Base-by-base conservation (phyloP, 2,797 vertebrate genomes). In the Borostomias antarcticus region DNA sequence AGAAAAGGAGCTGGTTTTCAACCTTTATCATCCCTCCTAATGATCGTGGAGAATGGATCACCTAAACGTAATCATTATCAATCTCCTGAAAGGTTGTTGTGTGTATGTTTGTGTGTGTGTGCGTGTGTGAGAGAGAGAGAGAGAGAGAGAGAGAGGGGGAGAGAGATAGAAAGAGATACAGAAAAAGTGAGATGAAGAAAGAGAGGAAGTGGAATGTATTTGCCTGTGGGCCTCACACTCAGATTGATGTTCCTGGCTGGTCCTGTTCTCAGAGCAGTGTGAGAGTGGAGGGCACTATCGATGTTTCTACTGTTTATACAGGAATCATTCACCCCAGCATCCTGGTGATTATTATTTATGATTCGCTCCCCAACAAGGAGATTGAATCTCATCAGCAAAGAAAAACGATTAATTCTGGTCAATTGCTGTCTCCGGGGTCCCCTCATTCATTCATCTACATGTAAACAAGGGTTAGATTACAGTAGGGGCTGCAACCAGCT, bases 41-140 rank as follows among this genome's bases (percentile, higher is more conserved):
- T 77, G 66, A 62, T 64, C 72, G 73, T 40, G 73, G 57, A 71
- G n/a, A 82, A 67, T 83, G 69, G 71, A 80, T 76, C 62, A 76
- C 58, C 52, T 26, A 73, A 67, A 56, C 57, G 71, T 60, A 75
- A 78, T 73, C 63, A 73, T 86, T 80, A 78, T 81, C 33, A 54
- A 70, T 65, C 29, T 35, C 64, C 57, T 59, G 50, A 60, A 57
- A n/a, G n/a, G n/a, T n/a, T n/a, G n/a, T n/a, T 33, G 37, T 47
- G n/a, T 21, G 29, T 53, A 37, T 25, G 28, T 23, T 28, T 32
- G 9, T 8, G 21, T 50, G 13, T 9, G 9, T 25, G 1, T 28
- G 40, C 40, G 71, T 67, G 47, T 50, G 47, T 17, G n/a, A 8
- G n/a, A 17, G 10, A 17, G 2, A 17, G 10, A 17, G 10, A 15